A percentile compares a stretch with the other conserved stretches of the same genome.
These are phyloP conservation scores for Papilio glaucus DNA, from an alignment of 1,140 invertebrate species.

Conservation along the genomic window DNA sequence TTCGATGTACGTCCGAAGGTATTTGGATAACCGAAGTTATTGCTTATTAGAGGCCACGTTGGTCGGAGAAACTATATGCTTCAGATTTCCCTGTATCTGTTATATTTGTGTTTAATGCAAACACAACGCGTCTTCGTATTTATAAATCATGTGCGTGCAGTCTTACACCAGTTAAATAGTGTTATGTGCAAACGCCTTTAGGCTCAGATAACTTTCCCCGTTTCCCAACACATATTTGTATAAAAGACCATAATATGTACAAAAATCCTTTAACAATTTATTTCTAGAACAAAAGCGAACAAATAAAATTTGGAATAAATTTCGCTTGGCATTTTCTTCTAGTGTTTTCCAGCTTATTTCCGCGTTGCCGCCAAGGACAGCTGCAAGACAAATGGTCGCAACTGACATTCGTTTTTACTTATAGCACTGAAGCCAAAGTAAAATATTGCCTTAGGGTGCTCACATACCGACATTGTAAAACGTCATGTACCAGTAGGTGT, in stretches of 20 bases:
- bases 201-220: neutral
- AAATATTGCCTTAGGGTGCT: conserved; percentile 21
- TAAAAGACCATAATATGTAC: conserved; percentile 5
- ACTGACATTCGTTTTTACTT: conserved; percentile 32
- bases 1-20: no score
- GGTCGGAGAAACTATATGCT: no score
- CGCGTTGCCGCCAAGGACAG: conserved; percentile 23
- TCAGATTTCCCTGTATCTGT: no score
- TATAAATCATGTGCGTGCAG: no score
- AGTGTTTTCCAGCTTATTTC: conserved; percentile 30
- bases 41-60: no score
- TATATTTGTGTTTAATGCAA: no score
- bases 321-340: conserved; percentile 26
- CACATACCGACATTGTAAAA: neutral
- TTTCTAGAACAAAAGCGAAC: neutral
- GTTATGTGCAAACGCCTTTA: neutral
- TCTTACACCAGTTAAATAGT: no score
- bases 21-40: no score
- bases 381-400: conserved; percentile 30
- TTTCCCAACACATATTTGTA: neutral
- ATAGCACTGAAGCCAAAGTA: conserved; percentile 19
- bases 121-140: neutral
- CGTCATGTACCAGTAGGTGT: neutral
- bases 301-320: conserved; percentile 19
- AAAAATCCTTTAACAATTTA: conserved; percentile 23